phyloP scores from a whole-genome alignment of 2,797 vertebrate species.

The Tamandua tetradactyla region DNA sequence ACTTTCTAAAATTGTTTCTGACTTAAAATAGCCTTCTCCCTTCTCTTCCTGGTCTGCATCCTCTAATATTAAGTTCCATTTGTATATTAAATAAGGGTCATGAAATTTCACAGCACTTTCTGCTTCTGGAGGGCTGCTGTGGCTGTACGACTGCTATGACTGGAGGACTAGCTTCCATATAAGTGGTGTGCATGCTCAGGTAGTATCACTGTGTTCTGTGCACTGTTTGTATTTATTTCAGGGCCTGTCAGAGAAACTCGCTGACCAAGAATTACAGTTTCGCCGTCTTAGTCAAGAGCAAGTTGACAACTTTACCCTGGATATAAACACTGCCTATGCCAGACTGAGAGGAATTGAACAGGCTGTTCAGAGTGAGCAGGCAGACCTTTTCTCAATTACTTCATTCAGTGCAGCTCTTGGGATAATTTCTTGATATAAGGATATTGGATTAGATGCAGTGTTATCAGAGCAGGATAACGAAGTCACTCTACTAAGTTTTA shows the following conservation, averaged over 20 bases:
- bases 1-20: conserved; percentile 14
- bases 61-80: neutral
- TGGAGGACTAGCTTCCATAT: neutral
- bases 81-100: neutral
- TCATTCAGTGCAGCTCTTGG: neutral
- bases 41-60: neutral
- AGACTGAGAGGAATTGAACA: conserved; percentile 96
- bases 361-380: conserved; percentile 94
- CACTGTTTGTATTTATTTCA: conserved; percentile 77
- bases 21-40: neutral
- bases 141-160: neutral
- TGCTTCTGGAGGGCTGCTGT: neutral
- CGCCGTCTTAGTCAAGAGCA: conserved; percentile 94
- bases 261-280: conserved; percentile 93
- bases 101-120: neutral
- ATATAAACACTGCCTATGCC: conserved; percentile 95
- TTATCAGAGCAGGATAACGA: neutral
- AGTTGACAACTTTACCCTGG: conserved; percentile 95
- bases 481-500: neutral
- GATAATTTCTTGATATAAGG: neutral
- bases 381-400: neutral
- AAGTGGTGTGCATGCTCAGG: neutral
- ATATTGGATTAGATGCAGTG: neutral
- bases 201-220: neutral
- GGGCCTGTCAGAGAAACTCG: conserved; percentile 90